phyloP scores from a whole-genome alignment of 2,797 vertebrate species.

The Gymnodraco acuticeps region DNA sequence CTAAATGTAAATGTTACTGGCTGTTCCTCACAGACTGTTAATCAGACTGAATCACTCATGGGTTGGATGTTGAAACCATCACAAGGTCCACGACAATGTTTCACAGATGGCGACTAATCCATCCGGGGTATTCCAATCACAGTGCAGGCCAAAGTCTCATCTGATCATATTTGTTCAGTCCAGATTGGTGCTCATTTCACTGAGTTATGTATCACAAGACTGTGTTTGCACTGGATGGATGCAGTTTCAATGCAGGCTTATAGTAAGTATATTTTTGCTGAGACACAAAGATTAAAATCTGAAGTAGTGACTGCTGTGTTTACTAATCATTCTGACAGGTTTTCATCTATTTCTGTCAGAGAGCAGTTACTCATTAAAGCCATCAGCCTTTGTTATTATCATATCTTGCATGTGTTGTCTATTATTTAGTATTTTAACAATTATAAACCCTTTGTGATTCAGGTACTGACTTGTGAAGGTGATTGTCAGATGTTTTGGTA shows the following conservation, averaged over 20 bases:
- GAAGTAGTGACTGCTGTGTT: neutral
- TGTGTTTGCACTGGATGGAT: neutral
- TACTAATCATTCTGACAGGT: neutral
- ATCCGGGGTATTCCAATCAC: neutral
- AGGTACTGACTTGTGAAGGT: neutral
- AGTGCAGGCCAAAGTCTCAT: neutral
- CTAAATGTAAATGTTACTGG: neutral
- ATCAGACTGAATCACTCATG: slow-evolving; percentile 17
- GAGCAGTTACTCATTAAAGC: neutral
- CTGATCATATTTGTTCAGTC: neutral
- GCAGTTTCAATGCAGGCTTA: neutral
- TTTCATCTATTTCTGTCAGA: slow-evolving; percentile 6
- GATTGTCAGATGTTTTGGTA: neutral
- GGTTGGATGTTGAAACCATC: slow-evolving; percentile 8
- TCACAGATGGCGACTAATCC: slow-evolving; percentile 17
- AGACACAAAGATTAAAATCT: neutral
- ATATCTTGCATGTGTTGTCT: neutral
- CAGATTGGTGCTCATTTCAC: slow-evolving; percentile 9
- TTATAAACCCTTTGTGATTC: neutral
- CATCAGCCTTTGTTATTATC: neutral
- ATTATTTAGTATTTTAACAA: neutral
- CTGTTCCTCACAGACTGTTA: neutral
- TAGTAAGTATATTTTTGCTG: neutral
- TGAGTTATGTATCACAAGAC: neutral
- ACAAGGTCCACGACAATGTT: neutral